These are phyloP conservation scores for Ceraclea dissimilis DNA, from an alignment of 2,888 invertebrate species.

Conservation along the genomic window DNA sequence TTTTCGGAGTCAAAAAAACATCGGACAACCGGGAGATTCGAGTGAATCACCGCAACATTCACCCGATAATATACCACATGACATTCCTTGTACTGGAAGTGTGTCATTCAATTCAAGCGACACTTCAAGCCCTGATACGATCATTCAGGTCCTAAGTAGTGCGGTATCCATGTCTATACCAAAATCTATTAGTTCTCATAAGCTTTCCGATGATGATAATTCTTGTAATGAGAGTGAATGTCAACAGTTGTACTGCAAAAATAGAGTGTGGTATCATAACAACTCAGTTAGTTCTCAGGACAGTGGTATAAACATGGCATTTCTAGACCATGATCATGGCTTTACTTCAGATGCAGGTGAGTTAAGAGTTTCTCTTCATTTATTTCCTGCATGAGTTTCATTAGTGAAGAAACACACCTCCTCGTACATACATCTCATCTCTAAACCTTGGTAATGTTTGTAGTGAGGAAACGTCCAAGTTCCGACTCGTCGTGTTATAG, in stretches of 20 bases:
- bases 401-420: neutral
- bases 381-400: neutral
- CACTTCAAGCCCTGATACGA: conserved; percentile 47
- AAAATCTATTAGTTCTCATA: conserved; percentile 50
- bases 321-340: conserved; percentile 58
- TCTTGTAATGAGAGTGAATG: conserved; percentile 41
- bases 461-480: conserved; percentile 39
- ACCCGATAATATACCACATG: conserved; percentile 42
- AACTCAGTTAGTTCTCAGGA: conserved; percentile 69
- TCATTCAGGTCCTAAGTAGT: conserved; percentile 43
- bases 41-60: conserved; percentile 40
- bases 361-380: neutral
- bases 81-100: conserved; percentile 38
- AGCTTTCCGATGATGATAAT: conserved; percentile 52
- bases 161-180: conserved; percentile 38
- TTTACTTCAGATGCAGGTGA: conserved; percentile 33
- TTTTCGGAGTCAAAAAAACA: conserved; percentile 22
- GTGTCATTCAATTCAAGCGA: conserved; percentile 48
- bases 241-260: conserved; percentile 42
- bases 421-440: no score
- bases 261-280: conserved; percentile 57
- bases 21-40: conserved; percentile 30
- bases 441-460: no score
- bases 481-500: conserved; percentile 40
- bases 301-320: conserved; percentile 68